Conservation (phyloP, 1,140 invertebrate species). For the Colletes latitarsis region DNA sequence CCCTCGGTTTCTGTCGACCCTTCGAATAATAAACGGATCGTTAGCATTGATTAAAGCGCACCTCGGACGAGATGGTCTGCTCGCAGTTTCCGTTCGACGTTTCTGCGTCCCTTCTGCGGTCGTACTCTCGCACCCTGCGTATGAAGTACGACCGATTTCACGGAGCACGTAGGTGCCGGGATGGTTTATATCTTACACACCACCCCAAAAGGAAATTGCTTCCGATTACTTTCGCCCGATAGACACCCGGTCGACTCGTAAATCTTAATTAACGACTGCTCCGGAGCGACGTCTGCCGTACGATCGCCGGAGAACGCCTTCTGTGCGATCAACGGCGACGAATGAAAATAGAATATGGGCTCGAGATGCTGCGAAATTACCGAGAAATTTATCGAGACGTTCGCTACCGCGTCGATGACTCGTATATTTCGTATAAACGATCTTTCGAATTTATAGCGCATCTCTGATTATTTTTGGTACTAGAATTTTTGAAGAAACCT, state of each 20-base stretch:
- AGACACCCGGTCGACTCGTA: conserved; percentile 23
- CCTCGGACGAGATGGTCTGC: conserved; percentile 27
- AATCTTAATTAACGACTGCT: conserved; percentile 55
- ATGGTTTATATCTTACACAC: conserved; percentile 53
- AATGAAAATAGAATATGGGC: too few relatives aligned
- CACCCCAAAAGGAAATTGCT: conserved; percentile 36
- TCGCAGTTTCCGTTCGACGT: conserved; percentile 35
- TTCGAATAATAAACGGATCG: conserved; percentile 65
- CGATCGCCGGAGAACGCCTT: background rate
- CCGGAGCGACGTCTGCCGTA: too few relatives aligned
- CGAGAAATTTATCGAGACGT: too few relatives aligned
- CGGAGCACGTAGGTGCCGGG: conserved; percentile 11
- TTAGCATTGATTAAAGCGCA: conserved; percentile 68
- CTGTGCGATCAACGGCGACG: too few relatives aligned
- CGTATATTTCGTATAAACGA: too few relatives aligned
- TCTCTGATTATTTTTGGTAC: too few relatives aligned
- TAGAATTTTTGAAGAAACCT: too few relatives aligned
- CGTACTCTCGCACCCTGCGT: background rate
- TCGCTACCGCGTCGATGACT: too few relatives aligned
- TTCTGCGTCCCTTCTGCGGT: conserved; percentile 27
- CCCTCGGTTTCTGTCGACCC: conserved; percentile 48
- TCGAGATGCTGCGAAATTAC: too few relatives aligned
- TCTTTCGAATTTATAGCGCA: too few relatives aligned
- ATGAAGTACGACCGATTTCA: conserved; percentile 26
- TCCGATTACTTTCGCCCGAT: conserved; percentile 27